Evolutionary conservation across 2,797 vertebrate genomes (phyloP), one percentile per base, ranked within the genome.

Genomic region (Pseudochromis fuscus): DNA sequence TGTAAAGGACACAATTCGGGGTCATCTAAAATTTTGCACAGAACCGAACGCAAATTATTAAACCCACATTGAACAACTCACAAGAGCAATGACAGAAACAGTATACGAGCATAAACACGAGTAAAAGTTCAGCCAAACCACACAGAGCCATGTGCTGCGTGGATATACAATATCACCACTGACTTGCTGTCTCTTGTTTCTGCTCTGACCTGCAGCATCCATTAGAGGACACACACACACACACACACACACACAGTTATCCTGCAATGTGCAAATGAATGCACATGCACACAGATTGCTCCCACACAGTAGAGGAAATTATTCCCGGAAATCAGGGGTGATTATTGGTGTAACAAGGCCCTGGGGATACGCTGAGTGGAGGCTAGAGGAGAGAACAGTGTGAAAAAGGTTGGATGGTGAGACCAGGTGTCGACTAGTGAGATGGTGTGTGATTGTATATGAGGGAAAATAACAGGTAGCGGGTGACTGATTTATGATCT

Each of bases 291-390:
- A 57, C 33, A 82, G 30, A 69, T 63, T 81, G 67, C 77, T 89
- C 84, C 88, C 79, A 91, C 82, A 83, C 67, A 79, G 68, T 18
- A 30, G 44, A 80, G 80, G 79, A 88, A 91, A 89, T 87, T 73
- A 82, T 60, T 75, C 52, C 52, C 31, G 68, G 84, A 85, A 91
- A 88, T 88, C 73, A 80, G 69, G 56, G 69, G 68, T 66, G 72
- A 89, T 87, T 87, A 83, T 69, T 85, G 65, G 19, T 65, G 42
- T 27, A 86, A 87, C 59, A 82, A 84, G 82, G 37, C 82, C 57
- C n/a, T 1, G 0, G 77, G 64, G 85, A 80, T 0, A 25, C 5
- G 0, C 44, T 55, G 70, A 59, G 35, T 62, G 61, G 21, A 75
- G 68, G 57, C 49, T 16, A 59, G 42, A 13, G 18, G 46, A 46